Evolutionary conservation across 2,888 invertebrate genomes (phyloP).

Genomic region (Cephus runcator): DNA sequence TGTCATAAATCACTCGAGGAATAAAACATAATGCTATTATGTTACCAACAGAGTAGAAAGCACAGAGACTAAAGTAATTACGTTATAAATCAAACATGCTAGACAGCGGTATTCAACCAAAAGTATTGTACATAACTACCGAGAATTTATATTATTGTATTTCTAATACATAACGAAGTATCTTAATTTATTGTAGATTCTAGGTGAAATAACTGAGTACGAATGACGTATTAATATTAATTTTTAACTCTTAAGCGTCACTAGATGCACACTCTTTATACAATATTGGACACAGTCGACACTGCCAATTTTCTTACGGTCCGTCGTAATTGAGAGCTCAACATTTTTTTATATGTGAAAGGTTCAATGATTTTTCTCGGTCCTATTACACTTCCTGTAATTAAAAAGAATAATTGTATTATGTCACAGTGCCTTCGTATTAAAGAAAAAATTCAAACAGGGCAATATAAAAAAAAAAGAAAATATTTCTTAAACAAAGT

Average conservation of each 20-base stretch:
- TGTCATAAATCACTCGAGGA: neutral
- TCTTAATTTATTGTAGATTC: slow-evolving; percentile 41
- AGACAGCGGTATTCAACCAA: slow-evolving; percentile 35
- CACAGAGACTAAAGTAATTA: slow-evolving; percentile 6
- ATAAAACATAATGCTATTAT: slow-evolving; percentile 6
- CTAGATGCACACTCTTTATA: neutral
- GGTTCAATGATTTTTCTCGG: neutral
- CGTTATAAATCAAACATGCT: slow-evolving; percentile 19
- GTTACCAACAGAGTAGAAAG: slow-evolving; percentile 4
- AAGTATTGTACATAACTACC: slow-evolving; percentile 36
- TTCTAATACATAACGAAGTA: slow-evolving; percentile 15
- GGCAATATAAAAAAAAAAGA: no score
- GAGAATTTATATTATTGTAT: slow-evolving; percentile 6
- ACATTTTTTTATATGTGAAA: neutral
- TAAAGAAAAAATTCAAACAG: neutral
- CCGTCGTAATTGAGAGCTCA: neutral
- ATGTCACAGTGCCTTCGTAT: slow-evolving; percentile 8
- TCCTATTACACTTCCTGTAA: no score
- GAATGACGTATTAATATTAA: slow-evolving; percentile 6
- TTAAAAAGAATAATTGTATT: slow-evolving; percentile 5
- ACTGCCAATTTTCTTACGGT: slow-evolving; percentile 8
- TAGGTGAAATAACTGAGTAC: slow-evolving; percentile 19
- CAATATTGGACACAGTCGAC: slow-evolving; percentile 7
- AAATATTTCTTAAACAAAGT: no score
- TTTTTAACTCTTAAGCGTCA: neutral